Evolutionary conservation across 2,797 vertebrate species (phyloP), one percentile per base, ranked within the genome.

Genomic region (Acanthopagrus latus): DNA sequence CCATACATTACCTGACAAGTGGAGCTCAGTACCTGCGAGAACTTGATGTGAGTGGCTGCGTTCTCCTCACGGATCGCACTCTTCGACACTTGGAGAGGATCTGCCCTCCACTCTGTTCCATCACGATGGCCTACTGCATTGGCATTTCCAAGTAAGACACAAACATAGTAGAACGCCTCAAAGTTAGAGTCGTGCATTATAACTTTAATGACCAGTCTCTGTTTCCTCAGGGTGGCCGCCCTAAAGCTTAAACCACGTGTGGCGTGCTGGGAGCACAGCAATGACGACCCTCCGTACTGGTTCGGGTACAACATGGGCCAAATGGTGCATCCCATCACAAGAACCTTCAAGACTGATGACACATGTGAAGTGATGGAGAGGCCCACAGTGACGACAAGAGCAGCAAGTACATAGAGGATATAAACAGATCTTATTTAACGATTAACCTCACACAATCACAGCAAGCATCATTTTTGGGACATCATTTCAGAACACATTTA

Each of bases 41-140:
- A 78, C 91, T 96, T 69, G 95, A 97, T 38, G 83, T 96, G 78
- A 97, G 94, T 2, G 94, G 95, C 58, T 97, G 95, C 48, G 17
- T 94, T 79, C 90, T 85, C 60, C 92, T 97, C 76, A 96, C 95
- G 17, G 96, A 96, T 82, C 89, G 86, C 80, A 80, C 88, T 20
- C 64, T 94, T 51, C 84, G 73, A 38, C 75, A 86, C 62, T 91
- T 97, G 23, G 83, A 89, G 74, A 94, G 88, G 74, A 90, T 94
- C 54, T 96, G 94, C 86, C 91, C 73, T 41, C 95, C 95, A 9
- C 95, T 97, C 69, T 76, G 81, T 43, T 93, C 92, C 78, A 86
- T 97, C 76, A 95, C 55, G 1, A 97, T 96, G 93, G 57, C 83
- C 70, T 95, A 93, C 88, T 97, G 96, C 85, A 89, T 72, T 66